These are phyloP conservation scores for Tenthredo livida DNA, from an alignment of 2,888 invertebrate species.

Conservation along the genomic window DNA sequence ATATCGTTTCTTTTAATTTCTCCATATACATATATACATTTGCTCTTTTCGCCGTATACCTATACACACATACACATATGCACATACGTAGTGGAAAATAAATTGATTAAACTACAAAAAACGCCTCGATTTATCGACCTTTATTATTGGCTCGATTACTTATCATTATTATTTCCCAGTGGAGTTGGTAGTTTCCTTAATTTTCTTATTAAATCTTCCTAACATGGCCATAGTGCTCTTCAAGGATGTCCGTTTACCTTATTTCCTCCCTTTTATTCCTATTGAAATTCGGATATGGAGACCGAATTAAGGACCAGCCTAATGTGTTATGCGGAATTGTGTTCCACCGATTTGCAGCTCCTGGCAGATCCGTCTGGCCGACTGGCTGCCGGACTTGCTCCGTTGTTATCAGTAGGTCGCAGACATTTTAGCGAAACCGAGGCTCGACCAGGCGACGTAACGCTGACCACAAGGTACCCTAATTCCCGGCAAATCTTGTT, in stretches of 20 bases:
- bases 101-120: not conserved
- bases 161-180: not conserved
- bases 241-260: no score
- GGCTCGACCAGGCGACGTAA: slow-evolving; percentile 17
- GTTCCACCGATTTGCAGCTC: not conserved
- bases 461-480: slow-evolving; percentile 41
- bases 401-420: slow-evolving; percentile 40
- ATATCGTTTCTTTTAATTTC: not conserved
- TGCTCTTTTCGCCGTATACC: not conserved
- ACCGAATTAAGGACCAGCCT: no score
- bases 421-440: slow-evolving; percentile 46
- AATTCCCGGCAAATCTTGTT: slow-evolving; percentile 52
- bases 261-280: no score
- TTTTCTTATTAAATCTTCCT: no score
- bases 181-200: no score
- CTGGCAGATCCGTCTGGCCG: not conserved
- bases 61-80: no score
- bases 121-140: not conserved
- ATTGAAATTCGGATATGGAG: no score
- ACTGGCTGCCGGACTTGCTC: not conserved
- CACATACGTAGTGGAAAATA: no score
- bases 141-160: not conserved
- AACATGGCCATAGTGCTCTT: no score
- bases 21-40: not conserved
- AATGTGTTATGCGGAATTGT: not conserved